Base-by-base conservation (phyloP, 2,888 invertebrate genomes). In the Dynastes tityus region DNA sequence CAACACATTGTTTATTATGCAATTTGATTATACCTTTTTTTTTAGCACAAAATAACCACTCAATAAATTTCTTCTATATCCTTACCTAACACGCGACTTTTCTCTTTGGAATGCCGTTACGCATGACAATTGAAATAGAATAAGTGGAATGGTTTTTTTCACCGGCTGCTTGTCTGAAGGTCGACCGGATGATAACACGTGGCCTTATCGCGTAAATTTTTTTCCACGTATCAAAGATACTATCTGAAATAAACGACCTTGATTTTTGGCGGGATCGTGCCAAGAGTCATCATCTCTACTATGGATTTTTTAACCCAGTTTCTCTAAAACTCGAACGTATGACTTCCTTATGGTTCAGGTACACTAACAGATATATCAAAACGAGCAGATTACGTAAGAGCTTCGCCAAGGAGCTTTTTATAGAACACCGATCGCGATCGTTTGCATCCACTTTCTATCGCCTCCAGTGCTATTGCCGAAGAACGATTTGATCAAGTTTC, bases 161-260 rank as follows among this genome's bases (percentile, higher is more conserved):
- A 4, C 51, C 16, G n/a, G 27, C 32, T 11, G 22, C 11, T 65
- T 68, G 51, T 22, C 6, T 45, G 73, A 74, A 74, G 73, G 73
- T 74, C 61, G n/a, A 61, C 73, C 73, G 61, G 73, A 74, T 74
- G 73, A 74, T 74, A 74, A 74, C 73, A 74, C 73, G 58, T 45
- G 58, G 51, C 45, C 45, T 74, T 74, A 58, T 74, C 73, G 73
- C 27, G n/a, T 71, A 37, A 71, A 61, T 40, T 61, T 73, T 58
- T 67, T 55, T 40, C n/a, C 45, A 58, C 73, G 49, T 29, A 74
- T 63, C 61, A 8, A 45, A 74, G 22, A 73, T 58, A 27, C 22
- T 40, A 40, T 22, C 16, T 27, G 13, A 74, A 74, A 74, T 74
- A 74, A 74, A 74, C 45, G 73, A 74, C 61, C 73, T 74, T 74